Evolutionary conservation across 2,797 vertebrate genomes (phyloP), one percentile per base, ranked within the genome.

Genomic region (Gymnoscopelus braueri): DNA sequence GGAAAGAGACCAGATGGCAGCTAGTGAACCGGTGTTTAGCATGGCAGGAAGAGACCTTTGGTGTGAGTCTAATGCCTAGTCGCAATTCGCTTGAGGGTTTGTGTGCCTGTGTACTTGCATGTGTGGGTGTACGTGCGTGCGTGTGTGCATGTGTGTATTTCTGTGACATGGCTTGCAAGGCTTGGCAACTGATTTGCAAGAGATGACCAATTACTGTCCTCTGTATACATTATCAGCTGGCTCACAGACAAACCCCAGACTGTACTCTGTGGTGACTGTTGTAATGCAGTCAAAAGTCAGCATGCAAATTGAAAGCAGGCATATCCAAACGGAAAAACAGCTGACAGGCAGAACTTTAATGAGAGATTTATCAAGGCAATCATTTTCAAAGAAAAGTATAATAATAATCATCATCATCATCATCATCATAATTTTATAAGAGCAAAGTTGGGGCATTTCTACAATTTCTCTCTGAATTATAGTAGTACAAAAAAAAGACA

Each of bases 131-230:
- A 24, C 32, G 49, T 51, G 48, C 29, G 48, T 51, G 48, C 32
- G 48, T 51, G 60, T 29, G 60, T 51, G 48, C 14, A 32, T 47
- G 59, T 47, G 39, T 47, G 59, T 47, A 13, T 35, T 5, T 65
- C 32, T 51, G 70, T 69, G 26, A 29, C 26, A 19, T 19, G 19
- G 19, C 19, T 19, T 90, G 94, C 89, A 94, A 48, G 81, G 94
- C 94, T 93, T 94, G 93, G 78, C 92, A 90, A 92, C 89, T 86
- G 90, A 92, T 95, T 95, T 94, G 95, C 95, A 95, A 94, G 92
- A 95, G 96, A 95, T 94, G 94, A 93, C 93, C 92, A 93, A 94
- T 94, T 95, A 96, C 95, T 95, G 93, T 72, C 92, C 89, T 95
- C 95, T 95, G 92, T 95, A 90, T 93, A 93, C 90, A 72, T 93